Percentiles rank a stretch among this genome's conserved stretches.
These are phyloP conservation scores for Anolis apletophallus DNA, from an alignment of 2,797 vertebrate species.

Conservation along the genomic window DNA sequence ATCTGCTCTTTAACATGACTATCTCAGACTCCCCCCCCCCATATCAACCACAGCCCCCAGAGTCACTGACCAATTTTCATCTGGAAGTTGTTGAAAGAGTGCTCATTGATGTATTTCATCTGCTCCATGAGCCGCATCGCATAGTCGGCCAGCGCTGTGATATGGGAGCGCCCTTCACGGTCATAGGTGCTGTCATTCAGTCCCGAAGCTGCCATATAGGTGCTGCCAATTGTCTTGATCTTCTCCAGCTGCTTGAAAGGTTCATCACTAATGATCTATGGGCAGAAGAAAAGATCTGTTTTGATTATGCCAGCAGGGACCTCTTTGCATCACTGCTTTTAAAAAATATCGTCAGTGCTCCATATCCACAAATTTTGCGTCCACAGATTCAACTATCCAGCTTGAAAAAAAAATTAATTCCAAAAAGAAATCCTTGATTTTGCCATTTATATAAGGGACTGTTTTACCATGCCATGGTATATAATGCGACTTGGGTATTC, in stretches of 20 bases:
- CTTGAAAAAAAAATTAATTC: too few species aligned
- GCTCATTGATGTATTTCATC: slow-evolving; percentile 97
- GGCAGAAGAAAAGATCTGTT: background rate
- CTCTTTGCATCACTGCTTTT: background rate
- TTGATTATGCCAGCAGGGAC: background rate
- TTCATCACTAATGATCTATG: slow-evolving; percentile 94
- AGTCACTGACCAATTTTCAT: slow-evolving; percentile 92
- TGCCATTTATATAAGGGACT: too few species aligned
- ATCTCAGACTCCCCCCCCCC: background rate
- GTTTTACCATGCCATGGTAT: too few species aligned
- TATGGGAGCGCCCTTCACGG: slow-evolving; percentile 89
- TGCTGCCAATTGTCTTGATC: slow-evolving; percentile 96
- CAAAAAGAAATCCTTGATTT: too few species aligned
- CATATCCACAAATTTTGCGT: too few species aligned
- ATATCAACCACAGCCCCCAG: background rate
- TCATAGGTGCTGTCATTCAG: slow-evolving; percentile 96
- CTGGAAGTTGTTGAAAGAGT: slow-evolving; percentile 98
- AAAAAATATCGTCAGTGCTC: too few species aligned
- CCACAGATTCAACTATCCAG: too few species aligned
- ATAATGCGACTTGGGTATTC: too few species aligned
- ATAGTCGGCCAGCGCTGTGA: slow-evolving; percentile 92
- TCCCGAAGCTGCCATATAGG: slow-evolving; percentile 94
- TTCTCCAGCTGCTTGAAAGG: slow-evolving; percentile 94
- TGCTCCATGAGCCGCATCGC: slow-evolving; percentile 96
- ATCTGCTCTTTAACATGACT: background rate